A percentile compares a stretch with the other conserved stretches of the same genome.
Evolutionary conservation across 2,888 invertebrate genomes (phyloP).

Genomic region (Hypolimnas misippus): DNA sequence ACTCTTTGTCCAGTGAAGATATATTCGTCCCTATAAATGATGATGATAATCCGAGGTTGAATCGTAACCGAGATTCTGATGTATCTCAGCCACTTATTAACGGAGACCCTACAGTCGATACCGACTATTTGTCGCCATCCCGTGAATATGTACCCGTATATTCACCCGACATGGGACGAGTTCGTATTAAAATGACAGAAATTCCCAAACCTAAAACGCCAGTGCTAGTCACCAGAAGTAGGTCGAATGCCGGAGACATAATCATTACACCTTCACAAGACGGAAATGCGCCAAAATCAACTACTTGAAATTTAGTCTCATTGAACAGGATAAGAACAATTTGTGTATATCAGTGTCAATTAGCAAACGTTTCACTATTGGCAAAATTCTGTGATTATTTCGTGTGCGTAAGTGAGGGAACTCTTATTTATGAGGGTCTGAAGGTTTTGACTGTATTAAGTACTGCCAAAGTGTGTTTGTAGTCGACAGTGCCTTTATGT

Average conservation of each 20-base stretch:
- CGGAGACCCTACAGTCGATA: constrained; percentile 69
- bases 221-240: constrained; percentile 89
- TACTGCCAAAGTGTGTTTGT: constrained; percentile 85
- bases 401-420: constrained; percentile 62
- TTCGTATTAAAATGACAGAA: constrained; percentile 90
- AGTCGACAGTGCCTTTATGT: constrained; percentile 83
- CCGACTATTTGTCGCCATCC: constrained; percentile 74
- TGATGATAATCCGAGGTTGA: constrained; percentile 75
- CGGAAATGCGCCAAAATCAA: constrained; percentile 65
- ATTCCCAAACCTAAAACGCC: constrained; percentile 93
- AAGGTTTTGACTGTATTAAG: constrained; percentile 62
- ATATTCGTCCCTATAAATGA: constrained; percentile 77
- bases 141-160: constrained; percentile 81
- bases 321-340: constrained; percentile 61
- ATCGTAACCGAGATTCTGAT: constrained; percentile 75
- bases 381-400: constrained; percentile 80
- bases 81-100: constrained; percentile 79
- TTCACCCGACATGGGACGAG: constrained; percentile 89
- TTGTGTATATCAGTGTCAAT: constrained; percentile 72
- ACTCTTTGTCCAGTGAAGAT: constrained; percentile 76
- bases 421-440: constrained; percentile 59
- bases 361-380: constrained; percentile 79
- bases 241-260: constrained; percentile 90
- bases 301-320: constrained; percentile 70
- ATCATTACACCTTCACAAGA: constrained; percentile 86